Evolutionary conservation across 2,797 vertebrate genomes (phyloP), one percentile per base, ranked within the genome.

Genomic region (Graptemys geographica): DNA sequence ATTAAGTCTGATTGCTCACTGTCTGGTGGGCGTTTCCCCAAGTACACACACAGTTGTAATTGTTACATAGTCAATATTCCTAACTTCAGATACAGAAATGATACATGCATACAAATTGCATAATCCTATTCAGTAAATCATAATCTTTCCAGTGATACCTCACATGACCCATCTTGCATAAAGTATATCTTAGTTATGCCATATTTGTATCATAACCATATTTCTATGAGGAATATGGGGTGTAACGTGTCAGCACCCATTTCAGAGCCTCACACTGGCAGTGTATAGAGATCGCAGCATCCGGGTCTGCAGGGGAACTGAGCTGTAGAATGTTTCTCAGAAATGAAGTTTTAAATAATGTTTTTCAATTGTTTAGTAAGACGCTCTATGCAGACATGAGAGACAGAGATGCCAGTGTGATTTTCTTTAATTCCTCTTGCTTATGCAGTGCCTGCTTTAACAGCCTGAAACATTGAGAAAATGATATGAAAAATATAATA

Each of bases 191-290:
- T 51, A 51, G 51, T 51, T 51, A 51, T 51, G 51, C 51, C 51
- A 51, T 51, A 51, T 51, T 51, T 16, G 51, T 51, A 51, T 51
- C 51, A 16, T 51, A 51, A 51, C 51, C 13, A 51, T 51, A 51
- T 51, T 51, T 51, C 51, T 51, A 51, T 16, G 51, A 51, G 51
- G 51, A 51, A 16, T 51, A 51, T 16, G 51, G 51, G 51, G 51
- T 51, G 51, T 51, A 21, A 55, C 19, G 88, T 96, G 82, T 93
- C 78, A 52, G 52, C 16, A 91, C 91, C 79, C 65, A 82, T 83
- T 83, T 87, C 91, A 8, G 65, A 69, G 0, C 79, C 93, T 78
- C 13, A 31, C 3, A 21, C 79, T 57, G 88, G 25, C 84, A 94
- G 57, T 79, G 69, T 83, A 87, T 76, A 89, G 80, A 19, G 83